These are phyloP conservation scores for Agriotes lineatus DNA, from an alignment of 2,888 invertebrate species.

Conservation along the genomic window DNA sequence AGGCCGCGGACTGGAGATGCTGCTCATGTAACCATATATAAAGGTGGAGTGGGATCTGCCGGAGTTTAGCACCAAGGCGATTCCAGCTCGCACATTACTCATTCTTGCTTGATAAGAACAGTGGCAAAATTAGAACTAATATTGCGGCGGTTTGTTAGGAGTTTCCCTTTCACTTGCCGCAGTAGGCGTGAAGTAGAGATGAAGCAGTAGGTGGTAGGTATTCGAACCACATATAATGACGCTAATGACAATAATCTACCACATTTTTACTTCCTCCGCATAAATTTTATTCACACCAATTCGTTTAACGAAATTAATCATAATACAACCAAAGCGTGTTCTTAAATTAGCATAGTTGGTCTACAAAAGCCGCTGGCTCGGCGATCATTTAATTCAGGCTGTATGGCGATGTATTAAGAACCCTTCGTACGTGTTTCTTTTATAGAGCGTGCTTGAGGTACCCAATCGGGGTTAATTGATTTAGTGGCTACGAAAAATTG, in stretches of 20 bases:
- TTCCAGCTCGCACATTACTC: slow-evolving; percentile 6
- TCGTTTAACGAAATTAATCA: no score
- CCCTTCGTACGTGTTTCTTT: neutral
- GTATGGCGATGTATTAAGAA: neutral
- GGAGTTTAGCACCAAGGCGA: neutral
- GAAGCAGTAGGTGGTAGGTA: neutral
- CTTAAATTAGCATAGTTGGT: neutral
- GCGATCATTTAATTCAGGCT: neutral
- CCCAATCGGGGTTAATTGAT: slow-evolving; percentile 10
- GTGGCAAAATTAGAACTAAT: slow-evolving; percentile 4
- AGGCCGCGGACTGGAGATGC: slow-evolving; percentile 32
- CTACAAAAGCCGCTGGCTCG: neutral
- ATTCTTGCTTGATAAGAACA: slow-evolving; percentile 4
- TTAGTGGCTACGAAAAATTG: slow-evolving; percentile 4
- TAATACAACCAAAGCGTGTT: no score
- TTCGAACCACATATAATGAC: neutral
- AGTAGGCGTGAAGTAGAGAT: neutral
- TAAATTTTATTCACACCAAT: no score
- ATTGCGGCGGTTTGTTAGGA: neutral
- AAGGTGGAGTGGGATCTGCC: slow-evolving; percentile 35
- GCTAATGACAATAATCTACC: neutral
- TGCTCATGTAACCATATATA: slow-evolving; percentile 21
- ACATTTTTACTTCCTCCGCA: no score
- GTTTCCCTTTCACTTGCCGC: neutral
- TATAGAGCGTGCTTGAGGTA: neutral